Percentiles rank a stretch among this genome's conserved stretches.
These are phyloP conservation scores for Cephus runcator DNA, from an alignment of 2,888 invertebrate species.

Conservation along the genomic window DNA sequence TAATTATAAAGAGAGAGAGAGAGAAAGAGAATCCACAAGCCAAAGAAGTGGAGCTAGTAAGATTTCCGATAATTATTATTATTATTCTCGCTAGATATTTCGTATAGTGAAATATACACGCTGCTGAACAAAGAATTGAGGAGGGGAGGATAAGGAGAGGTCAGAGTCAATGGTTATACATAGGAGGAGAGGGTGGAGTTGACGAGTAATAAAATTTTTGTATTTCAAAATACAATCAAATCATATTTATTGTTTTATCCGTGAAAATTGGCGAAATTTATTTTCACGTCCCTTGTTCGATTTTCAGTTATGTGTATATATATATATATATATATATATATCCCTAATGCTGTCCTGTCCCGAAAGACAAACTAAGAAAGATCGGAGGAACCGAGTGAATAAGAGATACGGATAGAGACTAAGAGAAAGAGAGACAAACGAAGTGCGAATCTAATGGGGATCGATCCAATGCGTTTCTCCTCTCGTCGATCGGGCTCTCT, in stretches of 20 bases:
- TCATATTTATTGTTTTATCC: conserved; percentile 7
- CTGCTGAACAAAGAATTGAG: background rate
- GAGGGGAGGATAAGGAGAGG: background rate
- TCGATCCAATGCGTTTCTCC: background rate
- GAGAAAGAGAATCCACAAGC: conserved; percentile 51
- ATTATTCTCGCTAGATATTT: background rate
- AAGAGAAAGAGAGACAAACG: background rate
- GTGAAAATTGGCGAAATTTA: background rate
- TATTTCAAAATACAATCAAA: conserved; percentile 2
- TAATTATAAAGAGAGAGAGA: background rate
- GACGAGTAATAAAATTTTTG: background rate
- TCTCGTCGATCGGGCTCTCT: background rate
- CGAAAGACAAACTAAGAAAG: background rate
- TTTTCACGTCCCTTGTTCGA: background rate
- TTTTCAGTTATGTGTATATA: background rate
- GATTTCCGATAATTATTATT: conserved; percentile 37
- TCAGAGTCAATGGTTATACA: background rate
- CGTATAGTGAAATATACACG: background rate
- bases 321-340: background rate
- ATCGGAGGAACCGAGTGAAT: background rate
- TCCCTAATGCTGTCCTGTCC: background rate
- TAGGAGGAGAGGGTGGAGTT: background rate
- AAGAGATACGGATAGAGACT: background rate
- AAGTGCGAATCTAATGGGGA: background rate
- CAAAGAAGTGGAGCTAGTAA: conserved; percentile 64